phyloP scores from a whole-genome alignment of 2,888 invertebrate species.

The Beris chalybata region DNA sequence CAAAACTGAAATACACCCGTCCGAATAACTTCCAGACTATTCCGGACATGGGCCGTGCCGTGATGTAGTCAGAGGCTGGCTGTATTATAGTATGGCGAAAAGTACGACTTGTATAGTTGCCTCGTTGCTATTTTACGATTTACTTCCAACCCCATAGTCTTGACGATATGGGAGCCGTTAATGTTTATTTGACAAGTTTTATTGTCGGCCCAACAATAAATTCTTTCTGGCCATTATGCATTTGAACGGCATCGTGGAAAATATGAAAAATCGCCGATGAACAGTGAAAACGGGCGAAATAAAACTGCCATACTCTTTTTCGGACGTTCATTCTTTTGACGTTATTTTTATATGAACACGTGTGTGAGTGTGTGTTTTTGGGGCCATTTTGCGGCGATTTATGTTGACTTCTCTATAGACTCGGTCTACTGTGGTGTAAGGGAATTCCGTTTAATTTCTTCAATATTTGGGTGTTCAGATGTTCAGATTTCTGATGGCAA shows the following conservation, averaged over 20 bases:
- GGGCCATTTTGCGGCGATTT: constrained; percentile 20
- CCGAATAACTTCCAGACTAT: too few species aligned
- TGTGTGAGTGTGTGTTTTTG: background rate
- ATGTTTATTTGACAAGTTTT: constrained; percentile 46
- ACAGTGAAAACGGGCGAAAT: constrained; percentile 11
- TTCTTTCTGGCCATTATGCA: constrained; percentile 39
- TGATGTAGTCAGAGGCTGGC: too few species aligned
- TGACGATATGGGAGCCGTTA: constrained; percentile 36
- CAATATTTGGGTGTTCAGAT: too few species aligned
- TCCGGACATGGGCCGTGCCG: too few species aligned
- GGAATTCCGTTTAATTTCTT: too few species aligned
- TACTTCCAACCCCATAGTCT: constrained; percentile 12
- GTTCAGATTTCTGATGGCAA: too few species aligned
- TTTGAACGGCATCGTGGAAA: constrained; percentile 32
- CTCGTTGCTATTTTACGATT: constrained; percentile 20
- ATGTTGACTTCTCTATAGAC: constrained; percentile 13
- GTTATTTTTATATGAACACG: constrained; percentile 3
- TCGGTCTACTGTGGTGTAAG: too few species aligned
- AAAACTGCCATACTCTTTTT: constrained; percentile 5
- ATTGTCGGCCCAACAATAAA: constrained; percentile 42
- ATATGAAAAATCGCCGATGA: constrained; percentile 32
- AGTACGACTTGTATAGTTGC: background rate
- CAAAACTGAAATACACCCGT: too few species aligned
- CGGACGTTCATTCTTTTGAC: constrained; percentile 5
- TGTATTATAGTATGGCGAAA: too few species aligned